These are phyloP conservation scores for Drosophila obscura DNA, from an alignment of 1,140 invertebrate species.

Conservation along the genomic window DNA sequence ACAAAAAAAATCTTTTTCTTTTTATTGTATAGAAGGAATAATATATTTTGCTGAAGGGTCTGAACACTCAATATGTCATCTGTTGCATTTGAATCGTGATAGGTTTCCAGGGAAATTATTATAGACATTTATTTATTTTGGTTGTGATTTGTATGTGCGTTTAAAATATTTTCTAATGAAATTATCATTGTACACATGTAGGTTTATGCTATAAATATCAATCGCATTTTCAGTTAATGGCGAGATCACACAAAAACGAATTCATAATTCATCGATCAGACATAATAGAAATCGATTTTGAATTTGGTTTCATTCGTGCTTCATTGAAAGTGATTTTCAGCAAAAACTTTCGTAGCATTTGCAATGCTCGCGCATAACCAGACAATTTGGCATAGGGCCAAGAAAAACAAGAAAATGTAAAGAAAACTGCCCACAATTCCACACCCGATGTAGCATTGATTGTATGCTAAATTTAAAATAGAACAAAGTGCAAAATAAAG, in stretches of 20 bases:
- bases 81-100: no score
- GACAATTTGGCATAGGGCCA: conserved; percentile 62
- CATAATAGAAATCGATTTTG: conserved; percentile 72
- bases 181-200: no score
- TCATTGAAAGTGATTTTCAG: conserved; percentile 68
- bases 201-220: no score
- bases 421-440: conserved; percentile 46
- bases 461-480: conserved; percentile 59
- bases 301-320: conserved; percentile 37
- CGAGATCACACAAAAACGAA: conserved; percentile 18
- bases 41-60: no score
- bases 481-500: conserved; percentile 47
- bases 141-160: no score
- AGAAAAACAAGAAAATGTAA: conserved; percentile 41
- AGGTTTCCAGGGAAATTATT: no score
- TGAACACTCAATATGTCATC: no score
- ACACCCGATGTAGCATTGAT: conserved; percentile 55
- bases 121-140: no score
- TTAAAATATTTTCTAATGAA: no score
- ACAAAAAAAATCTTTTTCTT: no score
- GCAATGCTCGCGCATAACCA: conserved; percentile 70
- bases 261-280: conserved; percentile 70
- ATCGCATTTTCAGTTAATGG: background rate
- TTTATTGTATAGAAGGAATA: no score
- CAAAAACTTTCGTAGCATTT: conserved; percentile 58